phyloP scores from a whole-genome alignment of 53 echinoderm and acorn worm genomes.

The Apostichopus leukothele region DNA sequence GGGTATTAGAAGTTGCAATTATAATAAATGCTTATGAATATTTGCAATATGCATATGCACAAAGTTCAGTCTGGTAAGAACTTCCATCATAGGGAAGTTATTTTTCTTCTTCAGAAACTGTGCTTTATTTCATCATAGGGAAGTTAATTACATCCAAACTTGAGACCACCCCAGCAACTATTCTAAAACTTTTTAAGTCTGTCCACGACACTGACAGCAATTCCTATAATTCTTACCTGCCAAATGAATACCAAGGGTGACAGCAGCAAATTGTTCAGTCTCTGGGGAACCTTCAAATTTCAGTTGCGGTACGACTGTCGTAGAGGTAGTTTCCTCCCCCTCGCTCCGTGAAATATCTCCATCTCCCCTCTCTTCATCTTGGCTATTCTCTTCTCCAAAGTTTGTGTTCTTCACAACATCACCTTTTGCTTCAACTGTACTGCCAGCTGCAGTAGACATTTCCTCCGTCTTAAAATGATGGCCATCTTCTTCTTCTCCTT shows the following conservation, averaged over 20 bases:
- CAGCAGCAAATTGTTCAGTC: not conserved
- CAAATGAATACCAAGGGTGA: conserved; percentile 12
- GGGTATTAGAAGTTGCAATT: too few relatives aligned
- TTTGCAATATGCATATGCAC: too few relatives aligned
- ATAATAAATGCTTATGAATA: too few relatives aligned
- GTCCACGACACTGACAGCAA: too few relatives aligned
- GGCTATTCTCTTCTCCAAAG: not conserved
- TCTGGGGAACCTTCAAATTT: conserved; percentile 30
- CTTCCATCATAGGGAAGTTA: too few relatives aligned
- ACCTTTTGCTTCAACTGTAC: not conserved
- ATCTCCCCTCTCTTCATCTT: not conserved
- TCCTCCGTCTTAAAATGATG: not conserved
- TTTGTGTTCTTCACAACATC: not conserved
- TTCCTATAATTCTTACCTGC: not conserved
- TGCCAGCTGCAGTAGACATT: not conserved
- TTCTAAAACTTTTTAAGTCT: too few relatives aligned
- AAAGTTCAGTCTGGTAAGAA: too few relatives aligned
- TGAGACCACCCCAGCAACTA: too few relatives aligned
- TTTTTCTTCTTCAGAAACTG: too few relatives aligned
- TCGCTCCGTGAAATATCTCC: not conserved
- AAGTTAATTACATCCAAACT: too few relatives aligned
- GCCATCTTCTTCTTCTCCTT: not conserved
- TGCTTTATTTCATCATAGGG: too few relatives aligned
- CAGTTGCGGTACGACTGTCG: not conserved
- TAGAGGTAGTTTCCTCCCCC: too few relatives aligned